Evolutionary conservation across 37 sponge, comb jelly and placozoan genomes (phyloP), one percentile per base, ranked within the genome.

Genomic region (Petrosia ficiformis): DNA sequence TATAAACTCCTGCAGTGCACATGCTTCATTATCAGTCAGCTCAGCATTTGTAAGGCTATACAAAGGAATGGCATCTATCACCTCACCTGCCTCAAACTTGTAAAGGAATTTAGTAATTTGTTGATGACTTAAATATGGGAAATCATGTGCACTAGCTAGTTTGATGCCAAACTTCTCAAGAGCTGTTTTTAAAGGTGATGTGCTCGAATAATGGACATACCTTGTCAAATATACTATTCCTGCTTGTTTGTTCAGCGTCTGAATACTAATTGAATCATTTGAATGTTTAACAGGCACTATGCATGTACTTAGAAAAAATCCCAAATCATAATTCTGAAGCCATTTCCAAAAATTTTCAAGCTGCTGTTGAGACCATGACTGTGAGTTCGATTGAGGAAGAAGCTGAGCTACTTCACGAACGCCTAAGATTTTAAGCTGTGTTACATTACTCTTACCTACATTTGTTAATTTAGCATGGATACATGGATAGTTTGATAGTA

Each of bases 321-420:
- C 4, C 21, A 81, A 33, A 37, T 64, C 22, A 31, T 73, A 21
- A 2, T 22, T 2, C 33, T 33, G 48, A 5, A 81, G 67, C 82
- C 82, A 81, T 40, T 67, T 33, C 82, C 82, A 81, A 38, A 73
- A 81, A 16, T 22, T 44, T 36, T 73, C n/a, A 32, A 81, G 48
- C 82, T 74, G 73, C 4, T 29, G 21, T 1, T 16, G 16, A 10
- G 54, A 48, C 10, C 16, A 48, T 16, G 16, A 60, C 11, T 65
- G 32, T 52, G 70, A 38, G 67, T 73, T 73, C 39, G 39, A 14
- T 36, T 40, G 40, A 3, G 65, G 67, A 42, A 81, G 44, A 29
- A 73, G 48, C 32, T 35, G 1, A 25, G 68, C 75, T 6, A 74
- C 75, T n/a, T 16, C 28, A 1, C 40, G 6, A 4, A 34, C 44